A percentile compares a stretch with the other conserved stretches of the same genome.
These are phyloP conservation scores for Amiota mariae DNA, from an alignment of 2,888 invertebrate genomes.

Conservation along the genomic window DNA sequence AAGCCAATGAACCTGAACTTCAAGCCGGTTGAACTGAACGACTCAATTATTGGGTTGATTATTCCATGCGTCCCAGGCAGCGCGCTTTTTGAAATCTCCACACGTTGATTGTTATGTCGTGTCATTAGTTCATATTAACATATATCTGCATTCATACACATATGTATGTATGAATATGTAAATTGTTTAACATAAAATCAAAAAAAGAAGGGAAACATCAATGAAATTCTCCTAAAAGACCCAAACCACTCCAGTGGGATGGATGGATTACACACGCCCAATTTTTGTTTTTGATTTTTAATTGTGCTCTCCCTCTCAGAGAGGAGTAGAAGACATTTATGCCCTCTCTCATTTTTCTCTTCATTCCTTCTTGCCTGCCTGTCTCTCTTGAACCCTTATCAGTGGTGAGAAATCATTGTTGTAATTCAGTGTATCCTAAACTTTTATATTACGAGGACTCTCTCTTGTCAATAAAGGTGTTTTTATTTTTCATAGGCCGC, in stretches of 20 bases:
- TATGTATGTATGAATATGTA: conserved; percentile 5
- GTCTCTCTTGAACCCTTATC: conserved; percentile 7
- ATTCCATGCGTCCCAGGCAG: conserved; percentile 46
- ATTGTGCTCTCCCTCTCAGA: neutral
- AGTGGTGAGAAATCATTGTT: neutral
- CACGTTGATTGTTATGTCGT: conserved; percentile 35
- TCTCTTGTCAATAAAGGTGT: no score
- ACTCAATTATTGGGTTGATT: conserved; percentile 11
- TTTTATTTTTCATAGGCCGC: no score
- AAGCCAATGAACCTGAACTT: conserved; percentile 67
- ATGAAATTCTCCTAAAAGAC: neutral
- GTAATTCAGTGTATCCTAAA: no score
- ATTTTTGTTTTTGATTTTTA: no score
- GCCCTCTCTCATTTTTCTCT: neutral
- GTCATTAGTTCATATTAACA: conserved; percentile 36
- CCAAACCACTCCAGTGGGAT: neutral
- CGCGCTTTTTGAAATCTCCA: conserved; percentile 51
- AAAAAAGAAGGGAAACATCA: conserved; percentile 1
- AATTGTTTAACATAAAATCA: conserved; percentile 7
- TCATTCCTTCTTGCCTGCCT: neutral
- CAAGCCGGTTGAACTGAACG: conserved; percentile 32
- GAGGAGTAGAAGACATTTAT: neutral
- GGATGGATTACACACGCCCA: conserved; percentile 1
- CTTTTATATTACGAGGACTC: no score
- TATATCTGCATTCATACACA: neutral